Evolutionary conservation across 2,888 invertebrate species (phyloP).

Genomic region (Rhingia campestris): DNA sequence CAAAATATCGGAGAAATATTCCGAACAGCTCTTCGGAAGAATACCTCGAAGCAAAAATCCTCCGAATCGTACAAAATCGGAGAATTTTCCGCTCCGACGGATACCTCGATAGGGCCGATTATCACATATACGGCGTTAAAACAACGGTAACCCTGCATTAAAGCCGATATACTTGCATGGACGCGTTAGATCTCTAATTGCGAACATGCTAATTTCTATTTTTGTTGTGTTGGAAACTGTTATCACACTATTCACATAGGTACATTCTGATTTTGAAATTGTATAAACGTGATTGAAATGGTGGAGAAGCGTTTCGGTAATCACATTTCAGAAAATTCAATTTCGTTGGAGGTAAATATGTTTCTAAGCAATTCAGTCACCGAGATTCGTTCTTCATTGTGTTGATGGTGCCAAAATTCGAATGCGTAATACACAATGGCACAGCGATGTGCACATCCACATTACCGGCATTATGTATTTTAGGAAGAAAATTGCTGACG

Average conservation of each 20-base stretch:
- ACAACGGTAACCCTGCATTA: not conserved
- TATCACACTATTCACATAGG: not conserved
- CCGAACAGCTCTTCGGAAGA: too few relatives aligned
- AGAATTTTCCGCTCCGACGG: too few relatives aligned
- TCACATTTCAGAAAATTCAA: conserved; percentile 1
- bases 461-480: too few relatives aligned
- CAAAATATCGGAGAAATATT: too few relatives aligned
- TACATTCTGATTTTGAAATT: not conserved
- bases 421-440: too few relatives aligned
- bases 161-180: not conserved
- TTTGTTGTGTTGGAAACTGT: not conserved
- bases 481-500: too few relatives aligned
- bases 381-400: not conserved
- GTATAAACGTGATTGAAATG: not conserved
- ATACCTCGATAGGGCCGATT: too few relatives aligned
- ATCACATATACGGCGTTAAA: conserved; percentile 16
- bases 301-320: not conserved
- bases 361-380: not conserved
- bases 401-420: too few relatives aligned
- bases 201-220: not conserved
- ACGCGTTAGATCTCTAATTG: not conserved
- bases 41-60: too few relatives aligned
- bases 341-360: not conserved
- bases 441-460: too few relatives aligned
- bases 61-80: too few relatives aligned